Percentiles rank a stretch among this genome's conserved stretches.
These are phyloP conservation scores for Chymomyza caudatula DNA, from an alignment of 2,888 invertebrate genomes.

Conservation along the genomic window DNA sequence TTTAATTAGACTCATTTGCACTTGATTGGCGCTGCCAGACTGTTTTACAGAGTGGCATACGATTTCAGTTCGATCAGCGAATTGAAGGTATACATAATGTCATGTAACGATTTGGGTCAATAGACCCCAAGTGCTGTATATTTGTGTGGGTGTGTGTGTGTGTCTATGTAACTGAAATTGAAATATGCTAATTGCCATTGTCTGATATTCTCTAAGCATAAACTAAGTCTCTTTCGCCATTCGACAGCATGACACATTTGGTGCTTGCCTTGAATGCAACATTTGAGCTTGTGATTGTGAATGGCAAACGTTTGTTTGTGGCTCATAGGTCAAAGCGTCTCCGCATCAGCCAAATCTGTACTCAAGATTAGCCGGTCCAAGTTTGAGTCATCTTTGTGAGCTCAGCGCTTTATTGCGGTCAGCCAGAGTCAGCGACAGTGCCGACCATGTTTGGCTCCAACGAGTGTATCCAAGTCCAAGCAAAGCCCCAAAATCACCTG, in stretches of 20 bases:
- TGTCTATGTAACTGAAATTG: conserved; percentile 39
- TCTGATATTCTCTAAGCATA: background rate
- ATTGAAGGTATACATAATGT: too few species aligned
- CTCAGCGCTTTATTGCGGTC: conserved; percentile 23
- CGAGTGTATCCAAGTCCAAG: background rate
- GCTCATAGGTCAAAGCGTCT: background rate
- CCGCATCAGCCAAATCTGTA: background rate
- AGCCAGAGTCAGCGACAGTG: conserved; percentile 18
- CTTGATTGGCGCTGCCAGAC: conserved; percentile 57
- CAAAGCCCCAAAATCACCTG: conserved; percentile 60
- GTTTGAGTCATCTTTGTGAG: background rate
- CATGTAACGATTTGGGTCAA: conserved; percentile 37
- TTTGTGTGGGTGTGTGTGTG: too few species aligned
- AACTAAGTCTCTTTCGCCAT: too few species aligned
- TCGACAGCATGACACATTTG: conserved; percentile 41
- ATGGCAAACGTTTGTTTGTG: conserved; percentile 16
- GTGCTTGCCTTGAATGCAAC: conserved; percentile 42
- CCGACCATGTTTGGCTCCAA: background rate
- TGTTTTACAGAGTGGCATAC: background rate
- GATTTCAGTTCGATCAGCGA: background rate
- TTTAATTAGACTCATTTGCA: conserved; percentile 50
- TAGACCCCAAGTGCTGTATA: conserved; percentile 10
- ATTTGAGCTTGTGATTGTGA: conserved; percentile 34
- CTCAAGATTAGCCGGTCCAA: background rate
- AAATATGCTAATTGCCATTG: conserved; percentile 62